A percentile compares a stretch with the other conserved stretches of the same genome.
Evolutionary conservation across 1,140 invertebrate species (phyloP).

Genomic region (Littorina saxatilis): DNA sequence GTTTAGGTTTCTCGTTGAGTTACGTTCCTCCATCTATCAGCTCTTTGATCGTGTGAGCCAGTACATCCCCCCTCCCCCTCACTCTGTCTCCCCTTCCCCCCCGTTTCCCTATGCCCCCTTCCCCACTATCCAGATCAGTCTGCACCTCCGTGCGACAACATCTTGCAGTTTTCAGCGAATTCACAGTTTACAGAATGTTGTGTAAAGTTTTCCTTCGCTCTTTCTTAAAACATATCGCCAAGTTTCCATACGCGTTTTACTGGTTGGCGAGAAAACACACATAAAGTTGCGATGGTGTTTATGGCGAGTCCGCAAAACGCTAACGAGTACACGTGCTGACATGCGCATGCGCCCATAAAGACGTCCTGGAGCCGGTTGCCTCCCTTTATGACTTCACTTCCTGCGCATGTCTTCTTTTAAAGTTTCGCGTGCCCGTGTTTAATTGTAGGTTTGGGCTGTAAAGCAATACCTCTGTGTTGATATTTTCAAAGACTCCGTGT

Average conservation of each 20-base stretch:
- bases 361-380: conserved; percentile 33
- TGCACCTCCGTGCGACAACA: conserved; percentile 1
- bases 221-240: too few relatives aligned
- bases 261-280: neutral
- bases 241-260: too few relatives aligned
- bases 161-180: neutral
- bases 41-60: conserved; percentile 25
- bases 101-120: neutral
- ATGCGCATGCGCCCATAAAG: conserved; percentile 31
- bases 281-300: conserved; percentile 15
- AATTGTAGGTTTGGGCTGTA: conserved; percentile 9
- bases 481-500: conserved; percentile 4
- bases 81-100: neutral
- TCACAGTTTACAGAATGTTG: conserved; percentile 13
- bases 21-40: conserved; percentile 16
- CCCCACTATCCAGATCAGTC: neutral
- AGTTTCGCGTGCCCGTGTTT: neutral
- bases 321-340: conserved; percentile 36
- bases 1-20: conserved; percentile 1
- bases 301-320: conserved; percentile 3
- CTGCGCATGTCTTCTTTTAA: conserved; percentile 5
- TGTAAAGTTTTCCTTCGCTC: neutral
- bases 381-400: conserved; percentile 8
- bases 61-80: neutral
- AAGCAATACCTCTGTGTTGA: conserved; percentile 20